phyloP scores from a whole-genome alignment of 2,113 vertebrate species.

The Tachuris rubrigastra region DNA sequence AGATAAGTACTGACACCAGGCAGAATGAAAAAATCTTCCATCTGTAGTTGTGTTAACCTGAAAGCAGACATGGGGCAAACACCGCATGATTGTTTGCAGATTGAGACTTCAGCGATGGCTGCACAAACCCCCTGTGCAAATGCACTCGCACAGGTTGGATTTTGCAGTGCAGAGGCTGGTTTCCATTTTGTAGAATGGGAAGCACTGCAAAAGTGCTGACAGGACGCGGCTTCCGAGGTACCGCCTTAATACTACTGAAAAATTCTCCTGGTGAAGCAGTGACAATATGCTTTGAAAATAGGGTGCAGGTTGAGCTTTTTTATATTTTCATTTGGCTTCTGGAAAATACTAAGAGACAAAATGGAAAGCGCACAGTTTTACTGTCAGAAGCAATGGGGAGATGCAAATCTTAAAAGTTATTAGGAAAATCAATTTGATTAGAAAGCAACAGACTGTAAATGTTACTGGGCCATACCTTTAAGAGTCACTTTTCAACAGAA shows the following conservation, averaged over 20 bases:
- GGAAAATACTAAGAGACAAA: neutral
- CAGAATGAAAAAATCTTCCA: slow-evolving; percentile 9
- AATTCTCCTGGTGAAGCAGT: neutral
- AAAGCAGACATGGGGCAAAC: neutral
- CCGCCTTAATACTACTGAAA: neutral
- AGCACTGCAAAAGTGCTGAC: neutral
- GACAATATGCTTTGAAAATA: neutral
- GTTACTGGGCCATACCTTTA: neutral
- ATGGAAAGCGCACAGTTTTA: neutral
- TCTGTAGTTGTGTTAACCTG: slow-evolving; percentile 15
- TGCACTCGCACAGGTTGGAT: neutral
- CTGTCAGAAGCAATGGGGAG: neutral
- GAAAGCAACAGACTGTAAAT: neutral
- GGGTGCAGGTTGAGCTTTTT: neutral
- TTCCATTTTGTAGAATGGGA: neutral
- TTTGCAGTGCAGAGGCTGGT: neutral
- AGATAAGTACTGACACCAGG: neutral
- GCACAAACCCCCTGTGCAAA: neutral
- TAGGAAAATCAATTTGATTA: neutral
- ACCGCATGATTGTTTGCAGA: neutral
- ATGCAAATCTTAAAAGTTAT: neutral
- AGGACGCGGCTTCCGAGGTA: neutral
- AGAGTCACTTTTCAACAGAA: neutral
- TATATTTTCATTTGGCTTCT: neutral
- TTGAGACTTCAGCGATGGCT: neutral